phyloP scores from a whole-genome alignment of 2,888 invertebrate genomes.

The Megastigmus dorsalis region DNA sequence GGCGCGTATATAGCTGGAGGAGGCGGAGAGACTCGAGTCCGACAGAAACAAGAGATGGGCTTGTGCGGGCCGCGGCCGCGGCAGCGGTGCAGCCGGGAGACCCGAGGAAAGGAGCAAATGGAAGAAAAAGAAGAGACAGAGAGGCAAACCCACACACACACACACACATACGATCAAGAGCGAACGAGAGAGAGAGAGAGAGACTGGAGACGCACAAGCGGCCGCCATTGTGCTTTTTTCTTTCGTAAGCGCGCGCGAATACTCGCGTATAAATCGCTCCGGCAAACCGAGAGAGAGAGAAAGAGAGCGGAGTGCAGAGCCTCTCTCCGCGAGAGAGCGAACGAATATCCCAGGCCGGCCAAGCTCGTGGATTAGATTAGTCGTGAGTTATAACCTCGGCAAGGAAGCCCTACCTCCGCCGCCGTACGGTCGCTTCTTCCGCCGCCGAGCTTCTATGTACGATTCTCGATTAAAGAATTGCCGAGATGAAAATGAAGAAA shows the following conservation, averaged over 20 bases:
- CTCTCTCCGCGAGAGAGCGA: conserved; percentile 15
- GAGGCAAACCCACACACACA: background rate
- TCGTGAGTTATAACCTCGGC: conserved; percentile 65
- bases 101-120: conserved; percentile 19
- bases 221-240: conserved; percentile 52
- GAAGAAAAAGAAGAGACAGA: conserved; percentile 39
- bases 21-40: too few species aligned
- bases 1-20: background rate
- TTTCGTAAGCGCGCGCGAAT: conserved; percentile 26
- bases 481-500: conserved; percentile 21
- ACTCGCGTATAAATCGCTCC: conserved; percentile 47
- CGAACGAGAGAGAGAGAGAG: conserved; percentile 29
- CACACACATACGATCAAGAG: too few species aligned
- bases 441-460: conserved; percentile 21
- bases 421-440: background rate
- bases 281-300: conserved; percentile 22
- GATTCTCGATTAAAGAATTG: conserved; percentile 50
- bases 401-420: conserved; percentile 40
- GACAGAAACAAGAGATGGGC: conserved; percentile 38
- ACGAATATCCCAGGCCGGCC: conserved; percentile 35
- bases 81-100: too few species aligned
- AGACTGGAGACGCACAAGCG: conserved; percentile 3
- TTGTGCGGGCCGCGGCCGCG: background rate
- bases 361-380: conserved; percentile 66
- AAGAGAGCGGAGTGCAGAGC: conserved; percentile 28